A percentile compares a stretch with the other conserved stretches of the same genome.
Evolutionary conservation across 2,888 invertebrate species (phyloP).

Genomic region (Lasiommata megera): DNA sequence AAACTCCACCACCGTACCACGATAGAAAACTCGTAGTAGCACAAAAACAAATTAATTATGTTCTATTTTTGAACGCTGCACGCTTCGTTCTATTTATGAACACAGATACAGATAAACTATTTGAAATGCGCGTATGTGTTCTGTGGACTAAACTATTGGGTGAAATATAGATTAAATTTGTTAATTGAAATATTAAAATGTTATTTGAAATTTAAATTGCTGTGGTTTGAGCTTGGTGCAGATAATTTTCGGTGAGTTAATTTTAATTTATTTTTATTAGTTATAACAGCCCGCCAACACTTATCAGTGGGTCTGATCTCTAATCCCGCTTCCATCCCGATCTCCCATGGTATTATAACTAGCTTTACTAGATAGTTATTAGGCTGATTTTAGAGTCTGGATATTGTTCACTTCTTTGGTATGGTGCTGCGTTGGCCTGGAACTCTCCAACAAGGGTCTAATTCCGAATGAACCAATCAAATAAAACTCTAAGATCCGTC

Average conservation of each 20-base stretch:
- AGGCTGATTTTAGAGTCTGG: no score
- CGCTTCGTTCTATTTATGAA: constrained; percentile 13
- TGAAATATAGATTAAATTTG: constrained; percentile 20
- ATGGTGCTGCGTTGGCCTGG: no score
- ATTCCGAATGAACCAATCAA: no score
- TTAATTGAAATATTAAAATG: background rate
- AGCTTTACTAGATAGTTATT: no score
- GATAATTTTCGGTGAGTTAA: constrained; percentile 4
- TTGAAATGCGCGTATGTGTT: constrained; percentile 17
- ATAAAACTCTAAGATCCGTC: no score
- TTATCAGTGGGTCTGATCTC: no score
- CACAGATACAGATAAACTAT: constrained; percentile 19
- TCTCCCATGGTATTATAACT: no score
- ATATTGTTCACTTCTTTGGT: no score
- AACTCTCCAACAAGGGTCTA: no score
- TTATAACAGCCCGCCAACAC: no score
- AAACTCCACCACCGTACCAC: constrained; percentile 28
- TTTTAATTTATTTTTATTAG: background rate
- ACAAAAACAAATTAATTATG: background rate
- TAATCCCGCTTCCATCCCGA: no score
- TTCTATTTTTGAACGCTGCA: constrained; percentile 23
- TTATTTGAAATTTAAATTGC: background rate
- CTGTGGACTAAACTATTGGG: constrained; percentile 26
- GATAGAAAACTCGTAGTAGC: constrained; percentile 16
- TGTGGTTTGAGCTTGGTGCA: background rate